phyloP scores from a whole-genome alignment of 2,797 vertebrate genomes.

The Moxostoma hubbsi region DNA sequence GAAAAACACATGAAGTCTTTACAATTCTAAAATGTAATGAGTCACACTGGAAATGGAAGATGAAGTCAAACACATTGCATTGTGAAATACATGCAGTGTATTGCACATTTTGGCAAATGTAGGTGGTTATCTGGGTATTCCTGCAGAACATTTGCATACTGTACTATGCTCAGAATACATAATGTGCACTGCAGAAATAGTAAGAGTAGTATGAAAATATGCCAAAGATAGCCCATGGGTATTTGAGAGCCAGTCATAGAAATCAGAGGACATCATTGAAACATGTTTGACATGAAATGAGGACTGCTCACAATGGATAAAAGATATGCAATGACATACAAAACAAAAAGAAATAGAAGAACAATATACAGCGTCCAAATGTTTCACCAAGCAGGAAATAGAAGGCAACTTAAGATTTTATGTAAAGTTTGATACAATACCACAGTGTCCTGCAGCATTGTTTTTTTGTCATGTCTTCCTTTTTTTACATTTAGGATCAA shows the following conservation, averaged over 20 bases:
- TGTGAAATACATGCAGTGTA: not conserved
- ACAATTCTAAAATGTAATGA: no score
- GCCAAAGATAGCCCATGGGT: not conserved
- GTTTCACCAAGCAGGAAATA: conserved; percentile 10
- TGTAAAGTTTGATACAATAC: not conserved
- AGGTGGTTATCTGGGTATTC: no score
- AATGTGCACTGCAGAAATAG: not conserved
- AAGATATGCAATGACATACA: not conserved
- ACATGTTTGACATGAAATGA: not conserved
- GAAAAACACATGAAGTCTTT: no score
- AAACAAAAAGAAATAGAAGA: no score
- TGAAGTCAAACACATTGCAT: not conserved
- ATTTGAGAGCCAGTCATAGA: not conserved
- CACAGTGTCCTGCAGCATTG: not conserved
- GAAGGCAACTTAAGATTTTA: not conserved
- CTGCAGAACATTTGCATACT: not conserved
- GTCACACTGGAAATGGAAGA: not conserved
- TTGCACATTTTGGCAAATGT: no score
- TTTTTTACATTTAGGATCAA: not conserved
- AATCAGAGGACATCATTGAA: not conserved
- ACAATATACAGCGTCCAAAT: conserved; percentile 1
- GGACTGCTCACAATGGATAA: not conserved
- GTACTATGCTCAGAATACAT: not conserved
- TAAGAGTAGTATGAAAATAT: not conserved
- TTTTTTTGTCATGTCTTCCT: not conserved